phyloP scores from a whole-genome alignment of 1,140 invertebrate species.

The Delia radicum region DNA sequence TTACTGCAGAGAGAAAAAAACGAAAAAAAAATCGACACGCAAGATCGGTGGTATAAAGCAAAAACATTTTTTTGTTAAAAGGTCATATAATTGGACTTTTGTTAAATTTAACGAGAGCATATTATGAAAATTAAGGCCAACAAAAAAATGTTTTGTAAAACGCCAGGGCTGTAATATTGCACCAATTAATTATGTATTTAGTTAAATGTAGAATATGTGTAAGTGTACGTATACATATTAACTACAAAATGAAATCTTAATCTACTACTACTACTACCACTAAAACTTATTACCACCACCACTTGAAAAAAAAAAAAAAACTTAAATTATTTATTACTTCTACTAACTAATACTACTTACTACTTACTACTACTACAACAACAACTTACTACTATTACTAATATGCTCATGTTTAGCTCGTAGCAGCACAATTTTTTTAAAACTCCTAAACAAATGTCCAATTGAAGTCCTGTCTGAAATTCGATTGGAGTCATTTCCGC shows the following conservation, averaged over 20 bases:
- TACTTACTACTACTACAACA: background rate
- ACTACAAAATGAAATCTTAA: background rate
- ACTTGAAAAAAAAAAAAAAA: background rate
- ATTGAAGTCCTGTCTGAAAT: background rate
- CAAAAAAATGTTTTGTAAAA: slow-evolving; percentile 50
- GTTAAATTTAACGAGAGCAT: slow-evolving; percentile 35
- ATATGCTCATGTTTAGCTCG: slow-evolving; percentile 9
- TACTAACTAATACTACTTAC: background rate
- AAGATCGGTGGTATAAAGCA: slow-evolving; percentile 41
- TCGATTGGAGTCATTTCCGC: background rate
- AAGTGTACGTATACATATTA: slow-evolving; percentile 24
- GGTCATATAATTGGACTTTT: slow-evolving; percentile 37
- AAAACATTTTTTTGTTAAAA: slow-evolving; percentile 53
- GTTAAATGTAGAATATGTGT: slow-evolving; percentile 26
- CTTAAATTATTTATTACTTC: background rate
- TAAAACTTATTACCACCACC: background rate
- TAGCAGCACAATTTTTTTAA: background rate
- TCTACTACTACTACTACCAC: background rate
- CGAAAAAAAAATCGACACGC: slow-evolving; percentile 52
- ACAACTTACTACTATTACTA: background rate
- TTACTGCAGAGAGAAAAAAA: background rate
- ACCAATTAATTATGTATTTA: slow-evolving; percentile 35
- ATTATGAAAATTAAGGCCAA: slow-evolving; percentile 22
- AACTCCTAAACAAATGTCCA: slow-evolving; percentile 7
- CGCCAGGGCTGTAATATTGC: slow-evolving; percentile 56